Percentiles rank a stretch among this genome's conserved stretches.
Evolutionary conservation across 2,113 vertebrate genomes (phyloP).

Genomic region (Myrmophylax atrothorax): DNA sequence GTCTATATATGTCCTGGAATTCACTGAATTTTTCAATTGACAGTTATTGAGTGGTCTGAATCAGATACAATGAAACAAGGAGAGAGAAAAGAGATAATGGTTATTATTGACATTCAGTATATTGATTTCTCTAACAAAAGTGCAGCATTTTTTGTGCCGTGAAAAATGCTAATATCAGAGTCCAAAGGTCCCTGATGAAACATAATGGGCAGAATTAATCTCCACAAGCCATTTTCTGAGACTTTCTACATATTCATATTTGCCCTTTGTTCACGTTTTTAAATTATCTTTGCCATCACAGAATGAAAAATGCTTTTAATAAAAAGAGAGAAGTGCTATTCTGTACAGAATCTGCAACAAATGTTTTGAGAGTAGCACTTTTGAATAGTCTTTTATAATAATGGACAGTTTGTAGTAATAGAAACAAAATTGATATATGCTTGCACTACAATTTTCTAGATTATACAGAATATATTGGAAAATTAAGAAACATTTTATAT

Average conservation of each 20-base stretch:
- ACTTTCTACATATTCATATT: not conserved
- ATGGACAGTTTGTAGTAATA: not conserved
- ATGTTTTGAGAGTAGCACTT: not conserved
- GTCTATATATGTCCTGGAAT: not conserved
- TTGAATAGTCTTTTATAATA: not conserved
- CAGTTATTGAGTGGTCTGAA: not conserved
- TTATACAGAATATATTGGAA: not conserved
- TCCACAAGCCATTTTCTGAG: not conserved
- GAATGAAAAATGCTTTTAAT: slow-evolving; percentile 44
- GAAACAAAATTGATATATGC: not conserved
- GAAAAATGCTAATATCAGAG: not conserved
- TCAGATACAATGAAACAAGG: not conserved
- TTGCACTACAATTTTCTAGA: not conserved
- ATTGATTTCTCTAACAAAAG: not conserved
- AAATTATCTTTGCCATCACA: not conserved
- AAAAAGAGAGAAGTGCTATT: not conserved
- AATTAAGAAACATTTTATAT: not conserved
- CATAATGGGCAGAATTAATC: not conserved
- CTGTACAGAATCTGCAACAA: not conserved
- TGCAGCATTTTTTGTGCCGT: not conserved
- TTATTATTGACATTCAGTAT: not conserved
- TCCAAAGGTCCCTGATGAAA: not conserved
- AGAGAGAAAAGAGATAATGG: not conserved
- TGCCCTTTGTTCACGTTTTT: not conserved
- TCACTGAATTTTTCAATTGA: not conserved